Evolutionary conservation across 1,140 invertebrate genomes (phyloP), one percentile per base, ranked within the genome.

Genomic region (Dysdera silvatica): DNA sequence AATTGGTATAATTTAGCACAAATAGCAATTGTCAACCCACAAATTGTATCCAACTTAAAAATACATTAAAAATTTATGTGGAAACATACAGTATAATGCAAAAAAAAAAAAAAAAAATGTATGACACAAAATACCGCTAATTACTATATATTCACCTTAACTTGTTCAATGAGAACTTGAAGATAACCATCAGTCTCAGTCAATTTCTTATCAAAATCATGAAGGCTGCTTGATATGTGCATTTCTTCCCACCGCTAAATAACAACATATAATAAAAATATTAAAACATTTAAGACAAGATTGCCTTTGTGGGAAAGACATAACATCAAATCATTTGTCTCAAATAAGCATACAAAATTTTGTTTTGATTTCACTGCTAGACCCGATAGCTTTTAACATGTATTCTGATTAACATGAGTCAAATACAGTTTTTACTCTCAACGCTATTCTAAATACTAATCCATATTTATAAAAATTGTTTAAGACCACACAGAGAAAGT

Each of bases 101-200:
- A 2, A 12, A 32, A 47, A 12, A 18, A 37, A 48, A 28, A 67
- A 4, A 14, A 57, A 56, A 66, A 14, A 12, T 55, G 14, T n/a
- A n/a, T n/a, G n/a, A n/a, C n/a, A n/a, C n/a, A n/a, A n/a, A n/a
- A n/a, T n/a, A n/a, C 23, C 23, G 1, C 16, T 14, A 54, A 12
- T 33, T 24, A 14, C 6, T 41, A 52, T 23, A 61, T 31, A 47
- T 72, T 84, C 84, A 67, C 90, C 68, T 76, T 71, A 6, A 80
- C 87, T 77, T 98, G 91, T 69, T 98, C 91, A 66, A 98, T 96
- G 74, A 99, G 84, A 54, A 98, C 81, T 79, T 98, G 93, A 43
- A 98, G 81, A 79, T 97, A 98, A 28, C 88, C 89, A 79, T 98
- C 95, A 18, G 94, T 91, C 79, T 98, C 94, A 1, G 89, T 83